phyloP scores from a whole-genome alignment of 2,113 vertebrate species.

The Plectropomus leopardus region DNA sequence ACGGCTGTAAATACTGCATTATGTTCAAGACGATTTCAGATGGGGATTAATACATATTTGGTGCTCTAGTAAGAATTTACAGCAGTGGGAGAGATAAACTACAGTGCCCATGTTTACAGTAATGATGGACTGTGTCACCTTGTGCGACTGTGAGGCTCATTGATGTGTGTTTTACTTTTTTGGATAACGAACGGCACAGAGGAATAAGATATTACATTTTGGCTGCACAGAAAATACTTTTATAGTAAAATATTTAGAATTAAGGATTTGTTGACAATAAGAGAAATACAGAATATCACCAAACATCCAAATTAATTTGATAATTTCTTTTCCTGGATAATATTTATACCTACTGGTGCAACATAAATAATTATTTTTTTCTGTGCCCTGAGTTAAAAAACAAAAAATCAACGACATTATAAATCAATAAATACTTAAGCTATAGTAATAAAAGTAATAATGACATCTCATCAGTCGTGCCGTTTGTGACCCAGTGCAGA shows the following conservation, averaged over 20 bases:
- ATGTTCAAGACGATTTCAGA: not conserved
- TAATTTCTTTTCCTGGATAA: not conserved
- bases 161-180: not conserved
- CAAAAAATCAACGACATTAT: conserved; percentile 1
- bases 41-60: conserved; percentile 2
- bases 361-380: not conserved
- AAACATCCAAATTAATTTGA: not conserved
- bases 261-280: conserved; percentile 6
- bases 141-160: not conserved
- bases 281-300: not conserved
- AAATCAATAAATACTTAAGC: conserved; percentile 53
- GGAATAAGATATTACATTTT: not conserved
- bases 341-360: not conserved
- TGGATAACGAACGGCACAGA: not conserved
- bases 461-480: conserved; percentile 16
- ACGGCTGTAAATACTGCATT: not conserved
- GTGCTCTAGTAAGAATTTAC: not conserved
- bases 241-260: too few species aligned
- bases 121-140: not conserved
- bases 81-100: not conserved
- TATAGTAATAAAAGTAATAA: conserved; percentile 37
- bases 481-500: conserved; percentile 20
- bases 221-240: too few species aligned
- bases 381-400: conserved; percentile 30
- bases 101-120: not conserved